A percentile compares a stretch with the other conserved stretches of the same genome.
These are phyloP conservation scores for Aeoliscus strigatus DNA, from an alignment of 2,797 vertebrate genomes.

Conservation along the genomic window DNA sequence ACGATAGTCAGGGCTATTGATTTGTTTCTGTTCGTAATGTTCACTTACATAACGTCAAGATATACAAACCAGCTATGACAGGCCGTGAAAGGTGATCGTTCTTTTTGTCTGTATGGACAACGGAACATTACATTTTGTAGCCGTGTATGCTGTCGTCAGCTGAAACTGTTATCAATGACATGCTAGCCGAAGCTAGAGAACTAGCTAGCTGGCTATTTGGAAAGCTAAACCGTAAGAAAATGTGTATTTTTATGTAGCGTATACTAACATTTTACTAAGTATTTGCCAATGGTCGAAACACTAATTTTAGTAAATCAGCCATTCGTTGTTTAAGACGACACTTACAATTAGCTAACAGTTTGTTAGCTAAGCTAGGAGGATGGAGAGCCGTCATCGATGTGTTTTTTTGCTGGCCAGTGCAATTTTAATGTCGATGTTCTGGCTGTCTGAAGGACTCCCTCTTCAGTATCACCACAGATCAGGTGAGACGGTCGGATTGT, in stretches of 20 bases:
- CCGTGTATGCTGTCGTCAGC: conserved; percentile 66
- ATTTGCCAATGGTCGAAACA: conserved; percentile 51
- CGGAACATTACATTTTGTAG: conserved; percentile 32
- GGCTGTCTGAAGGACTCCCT: conserved; percentile 64
- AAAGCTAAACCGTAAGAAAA: conserved; percentile 38
- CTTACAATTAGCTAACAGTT: conserved; percentile 43
- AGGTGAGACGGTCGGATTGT: conserved; percentile 59
- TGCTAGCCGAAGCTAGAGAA: conserved; percentile 56
- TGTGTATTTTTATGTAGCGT: conserved; percentile 32
- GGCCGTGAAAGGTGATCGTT: conserved; percentile 35
- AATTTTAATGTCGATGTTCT: conserved; percentile 54
- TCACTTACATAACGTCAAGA: conserved; percentile 13
- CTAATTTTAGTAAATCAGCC: conserved; percentile 4
- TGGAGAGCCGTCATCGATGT: conserved; percentile 67
- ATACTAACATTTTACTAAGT: conserved; percentile 4
- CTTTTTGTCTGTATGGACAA: conserved; percentile 41
- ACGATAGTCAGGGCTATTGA: conserved; percentile 50
- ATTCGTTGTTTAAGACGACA: conserved; percentile 32
- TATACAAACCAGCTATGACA: conserved; percentile 29
- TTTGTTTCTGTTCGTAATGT: conserved; percentile 19
- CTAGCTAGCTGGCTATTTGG: conserved; percentile 46
- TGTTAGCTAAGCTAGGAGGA: conserved; percentile 61
- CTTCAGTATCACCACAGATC: conserved; percentile 53
- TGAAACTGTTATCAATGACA: conserved; percentile 55
- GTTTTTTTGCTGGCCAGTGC: conserved; percentile 66